phyloP scores from a whole-genome alignment of 2,113 vertebrate genomes.

The Perca flavescens region DNA sequence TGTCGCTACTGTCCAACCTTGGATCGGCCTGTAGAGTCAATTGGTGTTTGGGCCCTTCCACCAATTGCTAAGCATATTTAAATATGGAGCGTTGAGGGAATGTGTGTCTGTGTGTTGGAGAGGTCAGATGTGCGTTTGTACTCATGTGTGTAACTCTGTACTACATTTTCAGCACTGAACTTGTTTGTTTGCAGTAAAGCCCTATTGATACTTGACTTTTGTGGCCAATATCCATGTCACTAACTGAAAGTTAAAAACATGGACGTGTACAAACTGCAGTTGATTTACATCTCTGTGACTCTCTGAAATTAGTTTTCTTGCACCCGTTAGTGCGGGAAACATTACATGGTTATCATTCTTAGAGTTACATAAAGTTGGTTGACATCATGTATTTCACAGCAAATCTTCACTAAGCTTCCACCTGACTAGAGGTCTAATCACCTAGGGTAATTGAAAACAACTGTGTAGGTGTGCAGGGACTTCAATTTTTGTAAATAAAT shows the following conservation, averaged over 20 bases:
- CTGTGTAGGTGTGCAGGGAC: not conserved
- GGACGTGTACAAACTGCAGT: not conserved
- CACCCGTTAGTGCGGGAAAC: not conserved
- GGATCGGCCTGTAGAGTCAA: slow-evolving; percentile 57
- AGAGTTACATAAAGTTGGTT: not conserved
- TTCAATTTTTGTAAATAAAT: not conserved
- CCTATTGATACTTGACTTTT: not conserved
- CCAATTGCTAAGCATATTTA: slow-evolving; percentile 52
- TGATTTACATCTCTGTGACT: not conserved
- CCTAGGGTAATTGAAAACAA: not conserved
- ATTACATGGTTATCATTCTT: not conserved
- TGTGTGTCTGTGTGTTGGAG: not conserved
- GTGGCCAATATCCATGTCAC: not conserved
- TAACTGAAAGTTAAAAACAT: not conserved
- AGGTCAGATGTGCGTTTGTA: slow-evolving; percentile 23
- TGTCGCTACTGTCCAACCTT: slow-evolving; percentile 44
- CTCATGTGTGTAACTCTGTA: not conserved
- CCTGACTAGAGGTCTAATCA: no score
- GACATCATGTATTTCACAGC: not conserved
- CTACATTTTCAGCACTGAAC: not conserved
- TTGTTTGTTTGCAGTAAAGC: slow-evolving; percentile 8
- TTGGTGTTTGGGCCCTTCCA: slow-evolving; percentile 36
- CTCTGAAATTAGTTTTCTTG: not conserved
- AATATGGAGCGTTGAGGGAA: slow-evolving; percentile 33
- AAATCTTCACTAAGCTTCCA: not conserved